Percentiles rank a stretch among this genome's conserved stretches.
Evolutionary conservation across 2,113 vertebrate species (phyloP).

Genomic region (Gavialis gangeticus): DNA sequence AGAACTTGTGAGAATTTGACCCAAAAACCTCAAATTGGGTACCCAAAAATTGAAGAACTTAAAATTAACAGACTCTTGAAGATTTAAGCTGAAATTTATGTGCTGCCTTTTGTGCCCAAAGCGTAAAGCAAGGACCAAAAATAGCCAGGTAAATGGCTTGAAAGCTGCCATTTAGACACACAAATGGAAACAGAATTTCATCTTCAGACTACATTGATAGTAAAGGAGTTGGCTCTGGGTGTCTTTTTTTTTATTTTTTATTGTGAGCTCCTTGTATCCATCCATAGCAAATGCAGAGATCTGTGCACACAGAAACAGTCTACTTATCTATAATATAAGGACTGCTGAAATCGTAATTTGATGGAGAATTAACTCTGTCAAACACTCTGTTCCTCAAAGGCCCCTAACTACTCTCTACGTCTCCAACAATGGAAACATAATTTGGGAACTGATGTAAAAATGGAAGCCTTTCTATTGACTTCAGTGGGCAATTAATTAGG

Average conservation of each 20-base stretch:
- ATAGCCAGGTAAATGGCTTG: too few relatives aligned
- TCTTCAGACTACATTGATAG: background rate
- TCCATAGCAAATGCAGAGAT: background rate
- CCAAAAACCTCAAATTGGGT: background rate
- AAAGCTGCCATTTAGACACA: too few relatives aligned
- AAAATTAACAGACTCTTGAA: background rate
- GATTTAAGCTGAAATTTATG: background rate
- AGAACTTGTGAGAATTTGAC: background rate
- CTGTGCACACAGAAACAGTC: background rate
- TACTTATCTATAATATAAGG: background rate
- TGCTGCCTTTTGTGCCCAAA: background rate
- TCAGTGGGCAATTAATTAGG: background rate
- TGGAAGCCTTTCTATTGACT: background rate
- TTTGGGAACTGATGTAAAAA: background rate
- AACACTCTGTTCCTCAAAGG: background rate
- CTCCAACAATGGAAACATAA: background rate
- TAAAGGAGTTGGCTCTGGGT: background rate
- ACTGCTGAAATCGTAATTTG: background rate
- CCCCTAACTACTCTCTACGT: background rate
- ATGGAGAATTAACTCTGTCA: background rate
- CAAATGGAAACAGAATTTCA: too few relatives aligned
- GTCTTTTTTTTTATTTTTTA: background rate
- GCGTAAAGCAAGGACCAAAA: too few relatives aligned
- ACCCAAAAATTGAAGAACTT: background rate
- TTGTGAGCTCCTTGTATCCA: background rate